These are phyloP conservation scores for Macrostomum lignano DNA, from an alignment of 1,140 invertebrate species.

Conservation along the genomic window DNA sequence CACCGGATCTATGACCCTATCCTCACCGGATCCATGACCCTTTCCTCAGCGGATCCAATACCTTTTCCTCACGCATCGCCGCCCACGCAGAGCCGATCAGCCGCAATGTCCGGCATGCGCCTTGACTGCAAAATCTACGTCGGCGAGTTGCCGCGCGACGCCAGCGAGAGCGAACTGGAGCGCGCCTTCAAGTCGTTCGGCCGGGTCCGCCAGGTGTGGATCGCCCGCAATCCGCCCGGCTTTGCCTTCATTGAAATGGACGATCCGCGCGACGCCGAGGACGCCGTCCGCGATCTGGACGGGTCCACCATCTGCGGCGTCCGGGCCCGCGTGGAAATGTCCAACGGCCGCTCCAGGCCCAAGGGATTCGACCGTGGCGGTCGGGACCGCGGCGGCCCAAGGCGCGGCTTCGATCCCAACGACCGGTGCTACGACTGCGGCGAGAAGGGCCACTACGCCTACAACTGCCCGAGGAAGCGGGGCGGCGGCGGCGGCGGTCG, in stretches of 20 bases:
- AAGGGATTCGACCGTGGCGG: constrained; percentile 10
- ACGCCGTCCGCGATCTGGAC: constrained; percentile 67
- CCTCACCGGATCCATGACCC: too few relatives aligned
- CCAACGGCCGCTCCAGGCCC: constrained; percentile 40
- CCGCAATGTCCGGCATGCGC: constrained; percentile 7
- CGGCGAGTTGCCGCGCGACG: constrained; percentile 42
- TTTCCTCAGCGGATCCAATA: too few relatives aligned
- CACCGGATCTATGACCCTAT: too few relatives aligned
- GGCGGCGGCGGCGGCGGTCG: too few relatives aligned
- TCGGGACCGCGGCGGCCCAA: constrained; percentile 12
- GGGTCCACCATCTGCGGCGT: constrained; percentile 52
- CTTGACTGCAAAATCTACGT: constrained; percentile 82
- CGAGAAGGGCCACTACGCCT: too few relatives aligned
- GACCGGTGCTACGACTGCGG: constrained; percentile 60
- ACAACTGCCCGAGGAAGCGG: too few relatives aligned
- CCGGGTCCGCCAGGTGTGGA: constrained; percentile 8
- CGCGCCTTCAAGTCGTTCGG: constrained; percentile 42
- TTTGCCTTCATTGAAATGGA: constrained; percentile 10
- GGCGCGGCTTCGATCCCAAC: constrained; percentile 36
- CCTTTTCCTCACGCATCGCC: too few relatives aligned
- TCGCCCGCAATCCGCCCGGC: constrained; percentile 9
- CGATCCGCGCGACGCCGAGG: constrained; percentile 47
- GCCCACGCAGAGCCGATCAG: too few relatives aligned
- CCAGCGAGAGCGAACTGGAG: constrained; percentile 24
- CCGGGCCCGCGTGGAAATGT: constrained; percentile 62